Evolutionary conservation across 2,888 invertebrate species (phyloP), one percentile per base, ranked within the genome.

Genomic region (Diaprepes abbreviatus): DNA sequence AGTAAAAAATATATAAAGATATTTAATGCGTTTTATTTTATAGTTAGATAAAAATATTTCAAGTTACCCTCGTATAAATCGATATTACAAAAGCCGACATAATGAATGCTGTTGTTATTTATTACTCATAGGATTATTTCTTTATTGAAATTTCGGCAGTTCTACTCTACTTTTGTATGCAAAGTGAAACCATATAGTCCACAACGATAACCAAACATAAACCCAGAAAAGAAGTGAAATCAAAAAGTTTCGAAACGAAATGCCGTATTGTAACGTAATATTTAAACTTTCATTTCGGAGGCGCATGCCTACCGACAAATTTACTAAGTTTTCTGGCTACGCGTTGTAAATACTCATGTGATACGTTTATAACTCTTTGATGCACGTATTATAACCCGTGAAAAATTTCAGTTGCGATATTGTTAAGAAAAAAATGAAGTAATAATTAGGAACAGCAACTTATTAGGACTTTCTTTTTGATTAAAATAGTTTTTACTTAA

Each of bases 141-240:
- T 45, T 45, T 5, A 45, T 9, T n/a, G 6, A 40, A 64, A 64
- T 64, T 54, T 55, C 54, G 54, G 63, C 43, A 54, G 63, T 64
- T 54, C 40, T 64, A 64, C 54, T 64, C 63, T 19, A 55, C 31
- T 54, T 64, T 55, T 55, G 55, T 64, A 64, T 45, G 64, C 54
- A 31, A 64, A 64, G 63, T 64, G 55, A 64, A 64, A 64, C 63
- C 63, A 52, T 58, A 58, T 38, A 38, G 40, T 43, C 16, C 24
- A 28, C 28, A n/a, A 19, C 31, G 57, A 14, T 57, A 52, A 10
- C 52, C 63, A 38, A 63, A 52, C 54, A 38, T 31, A 52, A 60
- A 66, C 59, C 59, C 52, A 70, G 58, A 70, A 60, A 62, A 28
- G 38, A 66, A 63, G 66, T 57, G 66, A 71, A 71, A 66, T 71